A percentile compares a stretch with the other conserved stretches of the same genome.
phyloP scores from a whole-genome alignment of 2,888 invertebrate genomes.

The Harmothoe impar region DNA sequence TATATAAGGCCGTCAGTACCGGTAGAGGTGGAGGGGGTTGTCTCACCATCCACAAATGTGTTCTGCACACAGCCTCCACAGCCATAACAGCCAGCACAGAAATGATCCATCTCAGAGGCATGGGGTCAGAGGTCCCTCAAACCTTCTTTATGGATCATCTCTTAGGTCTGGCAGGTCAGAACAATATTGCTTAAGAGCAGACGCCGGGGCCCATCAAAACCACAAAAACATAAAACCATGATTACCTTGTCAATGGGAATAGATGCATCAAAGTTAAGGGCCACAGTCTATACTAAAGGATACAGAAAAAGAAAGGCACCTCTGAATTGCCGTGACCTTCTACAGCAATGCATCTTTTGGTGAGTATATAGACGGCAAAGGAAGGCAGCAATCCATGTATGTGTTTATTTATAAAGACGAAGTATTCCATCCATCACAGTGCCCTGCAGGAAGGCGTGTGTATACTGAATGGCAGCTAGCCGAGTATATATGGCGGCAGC shows the following conservation, averaged over 20 bases:
- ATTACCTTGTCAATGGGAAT: constrained; percentile 41
- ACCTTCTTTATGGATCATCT: constrained; percentile 32
- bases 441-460: too few species aligned
- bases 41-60: neutral
- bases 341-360: neutral
- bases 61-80: neutral
- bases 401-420: neutral
- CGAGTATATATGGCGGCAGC: too few species aligned
- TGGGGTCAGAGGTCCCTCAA: neutral
- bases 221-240: constrained; percentile 27
- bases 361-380: neutral
- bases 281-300: constrained; percentile 19
- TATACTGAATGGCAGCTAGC: too few species aligned
- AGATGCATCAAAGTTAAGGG: constrained; percentile 31
- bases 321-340: neutral
- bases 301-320: neutral
- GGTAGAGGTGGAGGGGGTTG: too few species aligned
- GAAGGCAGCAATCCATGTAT: neutral
- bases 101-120: constrained; percentile 15
- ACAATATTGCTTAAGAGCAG: constrained; percentile 24
- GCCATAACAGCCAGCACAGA: neutral
- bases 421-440: too few species aligned
- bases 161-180: constrained; percentile 33
- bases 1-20: neutral
- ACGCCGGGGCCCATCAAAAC: neutral